Percentiles rank a stretch among this genome's conserved stretches.
phyloP scores from a whole-genome alignment of 1,140 invertebrate species.

The Drosophila ogumai region DNA sequence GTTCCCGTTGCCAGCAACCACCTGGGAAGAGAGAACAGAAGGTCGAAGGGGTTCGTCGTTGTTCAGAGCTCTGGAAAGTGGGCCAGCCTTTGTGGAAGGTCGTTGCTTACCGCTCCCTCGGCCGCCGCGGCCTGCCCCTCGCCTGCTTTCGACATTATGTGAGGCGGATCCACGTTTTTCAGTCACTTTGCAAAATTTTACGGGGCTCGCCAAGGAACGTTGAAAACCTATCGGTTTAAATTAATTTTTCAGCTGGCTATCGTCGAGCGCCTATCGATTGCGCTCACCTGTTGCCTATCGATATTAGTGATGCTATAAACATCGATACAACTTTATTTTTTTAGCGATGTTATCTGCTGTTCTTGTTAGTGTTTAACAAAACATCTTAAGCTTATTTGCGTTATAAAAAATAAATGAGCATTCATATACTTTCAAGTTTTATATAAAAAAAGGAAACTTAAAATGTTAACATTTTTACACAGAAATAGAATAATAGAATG shows the following conservation, averaged over 20 bases:
- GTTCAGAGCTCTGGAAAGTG: not conserved
- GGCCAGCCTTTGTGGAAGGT: not conserved
- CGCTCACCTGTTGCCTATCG: too few species aligned
- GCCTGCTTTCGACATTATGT: conserved; percentile 36
- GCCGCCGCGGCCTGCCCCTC: conserved; percentile 17
- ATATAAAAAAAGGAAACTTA: too few species aligned
- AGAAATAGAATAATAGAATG: too few species aligned
- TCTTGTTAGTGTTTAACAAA: too few species aligned
- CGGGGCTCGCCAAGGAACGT: conserved; percentile 3
- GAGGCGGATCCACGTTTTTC: conserved; percentile 31
- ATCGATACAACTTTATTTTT: too few species aligned
- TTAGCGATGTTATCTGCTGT: too few species aligned
- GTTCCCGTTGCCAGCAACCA: conserved; percentile 42
- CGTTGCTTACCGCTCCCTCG: conserved; percentile 34
- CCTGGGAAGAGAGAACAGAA: conserved; percentile 18
- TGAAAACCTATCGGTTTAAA: conserved; percentile 12
- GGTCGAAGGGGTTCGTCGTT: not conserved
- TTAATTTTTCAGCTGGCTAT: conserved; percentile 14
- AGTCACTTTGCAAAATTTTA: conserved; percentile 12
- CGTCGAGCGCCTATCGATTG: not conserved
- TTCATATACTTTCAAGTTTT: too few species aligned
- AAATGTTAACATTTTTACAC: too few species aligned
- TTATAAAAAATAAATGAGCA: too few species aligned
- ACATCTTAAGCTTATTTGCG: too few species aligned
- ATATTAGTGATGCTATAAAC: too few species aligned